Base-by-base conservation (phyloP, 2,797 vertebrate genomes). In the Pseudochaenichthys georgianus region DNA sequence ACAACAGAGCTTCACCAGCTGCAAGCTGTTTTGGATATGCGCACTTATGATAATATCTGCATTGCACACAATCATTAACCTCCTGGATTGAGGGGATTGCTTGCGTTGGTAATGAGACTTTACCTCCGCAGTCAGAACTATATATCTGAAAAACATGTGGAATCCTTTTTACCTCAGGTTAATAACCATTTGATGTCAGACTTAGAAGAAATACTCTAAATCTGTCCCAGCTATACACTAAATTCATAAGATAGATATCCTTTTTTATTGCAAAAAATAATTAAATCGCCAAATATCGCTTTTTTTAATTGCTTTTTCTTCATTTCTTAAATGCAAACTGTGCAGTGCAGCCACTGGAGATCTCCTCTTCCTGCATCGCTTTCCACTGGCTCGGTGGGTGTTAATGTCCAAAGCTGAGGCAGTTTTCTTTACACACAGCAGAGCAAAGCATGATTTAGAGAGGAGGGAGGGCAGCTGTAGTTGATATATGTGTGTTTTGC, bases 391-490 rank as follows among this genome's bases (percentile, higher is more conserved):
- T 81, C 78, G 31, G 73, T 70, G 60, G 77, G 78, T 85, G 89
- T 74, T 82, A 80, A 79, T 82, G 82, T 85, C 82, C 82, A 80
- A 85, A 88, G 88, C 87, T 46, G 62, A 83, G 83, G 86, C 84
- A 81, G 82, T 88, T 89, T 91, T 87, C 88, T 85, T 80, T 83
- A 87, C 85, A 87, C 88, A 65, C 85, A 82, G 73, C 83, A 89
- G 89, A 92, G 92, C 91, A 93, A 92, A 93, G 88, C 80, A 46
- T 92, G 91, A 94, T 95, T 95, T 95, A 93, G 88, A 84, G 86
- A 88, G 64, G 86, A 84, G 82, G 88, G 78, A 81, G 85, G 87
- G 85, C 72, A 57, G 88, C 90, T 73, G 75, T 72, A 80, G 74
- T 88, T 93, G 89, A 94, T 94, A 82, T 92, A 92, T 93, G 84